Evolutionary conservation across 2,113 vertebrate genomes (phyloP).

Genomic region (Naja naja): DNA sequence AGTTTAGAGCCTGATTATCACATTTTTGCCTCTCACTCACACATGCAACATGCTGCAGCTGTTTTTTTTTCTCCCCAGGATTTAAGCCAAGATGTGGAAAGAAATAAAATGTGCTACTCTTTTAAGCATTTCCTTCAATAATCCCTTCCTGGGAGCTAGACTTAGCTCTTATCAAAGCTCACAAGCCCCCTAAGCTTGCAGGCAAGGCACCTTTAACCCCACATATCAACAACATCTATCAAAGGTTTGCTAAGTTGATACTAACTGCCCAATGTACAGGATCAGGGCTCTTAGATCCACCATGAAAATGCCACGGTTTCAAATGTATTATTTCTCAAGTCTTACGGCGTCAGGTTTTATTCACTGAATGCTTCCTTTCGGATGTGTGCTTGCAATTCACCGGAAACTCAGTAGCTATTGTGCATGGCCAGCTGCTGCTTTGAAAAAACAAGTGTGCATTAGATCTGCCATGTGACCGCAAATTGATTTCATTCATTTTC

Average conservation of each 20-base stretch:
- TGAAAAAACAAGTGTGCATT: not conserved
- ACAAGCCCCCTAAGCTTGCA: slow-evolving; percentile 26
- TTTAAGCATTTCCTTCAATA: slow-evolving; percentile 34
- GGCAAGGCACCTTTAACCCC: slow-evolving; percentile 23
- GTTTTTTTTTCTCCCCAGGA: slow-evolving; percentile 5
- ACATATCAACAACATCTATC: slow-evolving; percentile 26
- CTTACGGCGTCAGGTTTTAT: slow-evolving; percentile 3
- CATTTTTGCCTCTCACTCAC: slow-evolving; percentile 45
- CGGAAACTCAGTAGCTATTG: not conserved
- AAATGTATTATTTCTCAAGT: not conserved
- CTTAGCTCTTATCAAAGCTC: slow-evolving; percentile 42
- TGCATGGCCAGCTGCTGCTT: not conserved
- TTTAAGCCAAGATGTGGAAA: slow-evolving; percentile 41
- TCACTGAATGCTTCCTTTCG: not conserved
- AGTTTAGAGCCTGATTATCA: slow-evolving; percentile 62
- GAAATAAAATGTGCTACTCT: slow-evolving; percentile 14
- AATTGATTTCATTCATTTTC: not conserved
- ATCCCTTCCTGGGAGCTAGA: slow-evolving; percentile 29
- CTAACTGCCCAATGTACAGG: slow-evolving; percentile 2
- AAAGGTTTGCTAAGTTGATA: slow-evolving; percentile 37
- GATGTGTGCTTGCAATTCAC: not conserved
- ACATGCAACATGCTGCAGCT: slow-evolving; percentile 33
- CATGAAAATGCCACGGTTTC: not conserved
- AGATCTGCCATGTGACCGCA: not conserved
- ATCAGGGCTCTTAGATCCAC: not conserved